Evolutionary conservation across 1,140 invertebrate genomes (phyloP), one percentile per base, ranked within the genome.

Genomic region (Hormaphis cornu): DNA sequence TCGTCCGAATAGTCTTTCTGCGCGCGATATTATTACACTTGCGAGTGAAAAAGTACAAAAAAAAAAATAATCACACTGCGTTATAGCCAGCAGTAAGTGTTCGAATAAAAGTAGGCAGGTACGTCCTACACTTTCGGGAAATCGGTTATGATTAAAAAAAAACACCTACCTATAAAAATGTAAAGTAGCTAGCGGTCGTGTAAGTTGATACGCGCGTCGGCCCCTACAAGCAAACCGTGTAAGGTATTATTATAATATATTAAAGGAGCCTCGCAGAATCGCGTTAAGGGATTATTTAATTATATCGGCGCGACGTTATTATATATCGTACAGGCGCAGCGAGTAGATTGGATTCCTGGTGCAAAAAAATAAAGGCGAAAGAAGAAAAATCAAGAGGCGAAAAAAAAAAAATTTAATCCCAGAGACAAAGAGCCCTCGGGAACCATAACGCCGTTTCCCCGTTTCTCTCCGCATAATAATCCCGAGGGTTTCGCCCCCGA

Each of bases 241-340:
- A n/a, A n/a, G n/a, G n/a, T n/a, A n/a, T n/a, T n/a, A n/a, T n/a
- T n/a, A n/a, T n/a, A n/a, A n/a, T n/a, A n/a, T 46, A 48, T 66
- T 66, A 66, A 46, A 66, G 42, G 28, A 12, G 61, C 44, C 35
- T 66, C 24, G 35, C 61, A 22, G 61, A 48, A 66, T 66, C 61
- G 44, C 44, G 61, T 66, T 66, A 66, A 66, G 61, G 61, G 61
- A 66, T 66, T 66, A 66, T 66, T 66, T 66, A 66, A 66, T 66
- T 66, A 66, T 66, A 66, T 66, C 61, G 61, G 61, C 28, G 18
- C 42, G 61, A 66, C 61, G 61, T 66, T 66, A 66, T 66, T 66
- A 66, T 66, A 66, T 50, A 24, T 28, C 20, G 18, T 33, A 30
- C 26, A 20, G 35, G 42, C 16, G 58, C 28, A 5, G n/a, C 61